Percentiles rank a stretch among this genome's conserved stretches.
These are phyloP conservation scores for Uloborus diversus DNA, from an alignment of 1,140 invertebrate genomes.

Conservation along the genomic window DNA sequence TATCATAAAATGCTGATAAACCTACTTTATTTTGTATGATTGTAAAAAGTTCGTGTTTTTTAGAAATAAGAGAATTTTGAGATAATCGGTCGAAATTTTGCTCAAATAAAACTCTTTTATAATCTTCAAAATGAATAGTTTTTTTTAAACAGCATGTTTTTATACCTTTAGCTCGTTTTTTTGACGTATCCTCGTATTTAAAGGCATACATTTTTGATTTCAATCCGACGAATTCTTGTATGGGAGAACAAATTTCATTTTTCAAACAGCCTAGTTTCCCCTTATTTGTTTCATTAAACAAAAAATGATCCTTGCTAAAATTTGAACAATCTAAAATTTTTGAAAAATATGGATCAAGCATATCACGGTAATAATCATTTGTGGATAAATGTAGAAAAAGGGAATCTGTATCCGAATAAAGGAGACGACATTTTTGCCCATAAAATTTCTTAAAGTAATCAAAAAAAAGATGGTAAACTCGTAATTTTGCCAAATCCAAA, in stretches of 20 bases:
- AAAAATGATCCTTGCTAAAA: background rate
- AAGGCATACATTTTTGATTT: background rate
- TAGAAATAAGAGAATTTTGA: background rate
- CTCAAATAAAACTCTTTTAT: background rate
- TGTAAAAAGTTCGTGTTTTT: background rate
- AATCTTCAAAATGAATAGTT: background rate
- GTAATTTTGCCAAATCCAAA: background rate
- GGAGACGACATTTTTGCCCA: background rate
- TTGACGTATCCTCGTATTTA: background rate
- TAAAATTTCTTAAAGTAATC: background rate
- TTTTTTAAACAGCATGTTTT: background rate
- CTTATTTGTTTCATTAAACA: background rate
- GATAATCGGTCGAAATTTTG: background rate
- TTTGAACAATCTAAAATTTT: background rate
- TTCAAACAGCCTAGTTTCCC: background rate
- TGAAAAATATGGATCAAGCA: background rate
- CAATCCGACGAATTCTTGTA: background rate
- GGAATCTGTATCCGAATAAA: background rate
- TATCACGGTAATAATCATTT: background rate
- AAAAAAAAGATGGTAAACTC: background rate
- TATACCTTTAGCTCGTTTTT: background rate
- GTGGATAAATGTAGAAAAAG: background rate
- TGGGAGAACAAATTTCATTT: background rate
- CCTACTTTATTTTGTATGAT: background rate
- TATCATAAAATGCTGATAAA: background rate